Percentiles rank a stretch among this genome's conserved stretches.
These are phyloP conservation scores for Acrocyrtus sp. DNA, from an alignment of 2,888 invertebrate species.

Conservation along the genomic window DNA sequence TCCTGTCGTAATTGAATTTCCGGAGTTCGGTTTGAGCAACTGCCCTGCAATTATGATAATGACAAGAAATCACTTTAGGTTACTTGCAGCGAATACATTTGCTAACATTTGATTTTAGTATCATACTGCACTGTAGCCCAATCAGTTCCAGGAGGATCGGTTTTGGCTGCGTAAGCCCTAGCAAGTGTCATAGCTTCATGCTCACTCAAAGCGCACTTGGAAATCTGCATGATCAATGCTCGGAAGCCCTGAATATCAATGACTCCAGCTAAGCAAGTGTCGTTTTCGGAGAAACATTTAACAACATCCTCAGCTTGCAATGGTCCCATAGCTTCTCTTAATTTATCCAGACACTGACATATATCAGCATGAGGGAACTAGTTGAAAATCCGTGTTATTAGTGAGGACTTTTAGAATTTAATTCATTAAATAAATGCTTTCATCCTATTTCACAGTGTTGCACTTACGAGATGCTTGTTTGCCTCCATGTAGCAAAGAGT, in stretches of 20 bases:
- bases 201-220: slow-evolving; percentile 71
- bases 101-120: too few relatives aligned
- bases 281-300: slow-evolving; percentile 70
- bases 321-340: slow-evolving; percentile 75
- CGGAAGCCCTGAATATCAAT: slow-evolving; percentile 56
- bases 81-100: too few relatives aligned
- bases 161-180: slow-evolving; percentile 76
- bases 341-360: slow-evolving; percentile 77
- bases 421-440: too few relatives aligned
- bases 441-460: too few relatives aligned
- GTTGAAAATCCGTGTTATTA: not conserved
- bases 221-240: slow-evolving; percentile 54
- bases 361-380: slow-evolving; percentile 80
- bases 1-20: slow-evolving; percentile 67
- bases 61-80: too few relatives aligned
- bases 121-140: slow-evolving; percentile 60
- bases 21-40: slow-evolving; percentile 78
- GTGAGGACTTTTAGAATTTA: too few relatives aligned
- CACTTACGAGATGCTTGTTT: slow-evolving; percentile 76
- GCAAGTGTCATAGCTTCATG: slow-evolving; percentile 84
- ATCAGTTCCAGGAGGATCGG: slow-evolving; percentile 56
- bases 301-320: slow-evolving; percentile 82
- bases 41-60: too few relatives aligned
- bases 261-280: slow-evolving; percentile 56
- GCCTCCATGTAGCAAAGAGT: slow-evolving; percentile 88